Evolutionary conservation across 2,888 invertebrate species (phyloP).

Genomic region (Cabera pusaria): DNA sequence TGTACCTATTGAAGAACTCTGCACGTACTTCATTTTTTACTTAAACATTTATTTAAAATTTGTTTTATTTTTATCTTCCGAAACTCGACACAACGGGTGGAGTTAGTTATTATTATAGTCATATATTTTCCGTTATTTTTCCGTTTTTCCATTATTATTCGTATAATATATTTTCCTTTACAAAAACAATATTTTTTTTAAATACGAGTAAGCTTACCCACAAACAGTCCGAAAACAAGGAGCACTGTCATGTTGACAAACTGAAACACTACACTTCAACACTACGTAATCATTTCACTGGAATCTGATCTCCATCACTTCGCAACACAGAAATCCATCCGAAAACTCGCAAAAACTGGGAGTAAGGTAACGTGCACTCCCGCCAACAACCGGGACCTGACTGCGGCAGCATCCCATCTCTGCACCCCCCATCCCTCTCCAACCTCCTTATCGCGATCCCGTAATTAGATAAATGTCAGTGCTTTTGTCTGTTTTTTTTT

Average conservation of each 20-base stretch:
- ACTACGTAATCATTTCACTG: constrained; percentile 24
- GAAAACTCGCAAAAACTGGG: constrained; percentile 20
- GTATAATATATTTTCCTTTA: too few relatives aligned
- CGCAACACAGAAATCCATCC: constrained; percentile 27
- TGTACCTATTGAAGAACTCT: too few relatives aligned
- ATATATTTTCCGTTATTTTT: too few relatives aligned
- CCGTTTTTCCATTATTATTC: too few relatives aligned
- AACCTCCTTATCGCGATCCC: constrained; percentile 70
- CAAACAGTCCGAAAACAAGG: constrained; percentile 54
- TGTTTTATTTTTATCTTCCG: too few relatives aligned
- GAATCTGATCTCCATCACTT: constrained; percentile 29
- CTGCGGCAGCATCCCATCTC: constrained; percentile 58
- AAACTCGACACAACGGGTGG: too few relatives aligned
- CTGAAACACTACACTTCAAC: constrained; percentile 33
- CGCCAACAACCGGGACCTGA: constrained; percentile 40
- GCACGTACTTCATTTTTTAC: too few relatives aligned
- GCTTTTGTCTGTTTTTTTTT: constrained; percentile 65
- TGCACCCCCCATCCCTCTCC: constrained; percentile 38
- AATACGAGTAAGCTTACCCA: constrained; percentile 56
- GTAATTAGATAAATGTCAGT: constrained; percentile 82
- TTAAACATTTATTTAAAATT: too few relatives aligned
- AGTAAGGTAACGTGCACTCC: constrained; percentile 32
- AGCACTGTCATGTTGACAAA: constrained; percentile 49
- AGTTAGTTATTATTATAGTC: too few relatives aligned
- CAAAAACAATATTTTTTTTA: too few relatives aligned